Base-by-base conservation (phyloP, 92 coral and sea anemone genomes). In the Plumapathes pennacea region DNA sequence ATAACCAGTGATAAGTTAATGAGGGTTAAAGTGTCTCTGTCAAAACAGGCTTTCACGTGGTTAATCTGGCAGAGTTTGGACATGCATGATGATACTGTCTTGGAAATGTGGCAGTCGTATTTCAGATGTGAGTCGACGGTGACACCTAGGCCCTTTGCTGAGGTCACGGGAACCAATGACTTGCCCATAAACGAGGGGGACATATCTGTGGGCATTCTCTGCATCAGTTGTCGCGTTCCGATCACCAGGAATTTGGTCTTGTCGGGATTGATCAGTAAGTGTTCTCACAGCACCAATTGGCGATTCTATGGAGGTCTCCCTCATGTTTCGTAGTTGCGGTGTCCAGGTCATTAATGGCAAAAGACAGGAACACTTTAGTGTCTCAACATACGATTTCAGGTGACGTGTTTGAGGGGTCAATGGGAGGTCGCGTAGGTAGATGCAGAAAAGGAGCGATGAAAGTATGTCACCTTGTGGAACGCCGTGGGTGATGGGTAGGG, bases 341-440 rank as follows among this genome's bases (percentile, higher is more conserved):
- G 1, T 57, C 62, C 18, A 54, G 26, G 25, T 69, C 71, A 13
- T 31, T 42, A 24, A 68, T 3, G 3, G 80, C 60, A 45, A 83
- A 76, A 24, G 84, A 83, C 10, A 68, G 21, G 47, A 76, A 36
- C 23, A 76, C 15, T 37, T 83, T 83, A 13, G 76, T 48, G 60
- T 83, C 84, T 83, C 89, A 4, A 83, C 71, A 38, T 61, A 83
- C 38, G 80, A 83, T 39, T 83, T 80, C 6, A 83, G 61, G 40
- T 26, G 3, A 64, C 78, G 63, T 14, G 7, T 28, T 3, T 39
- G 60, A 6, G 63, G 46, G 8, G 38, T 53, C 5, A 38, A 37
- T 10, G 82, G 81, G 7, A 66, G 67, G 39, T 81, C 88, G 20
- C 29, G 65, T 27, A 39, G 5, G 39, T 81, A 74, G 10, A 66